Evolutionary conservation across 2,888 invertebrate genomes (phyloP).

Genomic region (Gonocerus acuteangulatus): DNA sequence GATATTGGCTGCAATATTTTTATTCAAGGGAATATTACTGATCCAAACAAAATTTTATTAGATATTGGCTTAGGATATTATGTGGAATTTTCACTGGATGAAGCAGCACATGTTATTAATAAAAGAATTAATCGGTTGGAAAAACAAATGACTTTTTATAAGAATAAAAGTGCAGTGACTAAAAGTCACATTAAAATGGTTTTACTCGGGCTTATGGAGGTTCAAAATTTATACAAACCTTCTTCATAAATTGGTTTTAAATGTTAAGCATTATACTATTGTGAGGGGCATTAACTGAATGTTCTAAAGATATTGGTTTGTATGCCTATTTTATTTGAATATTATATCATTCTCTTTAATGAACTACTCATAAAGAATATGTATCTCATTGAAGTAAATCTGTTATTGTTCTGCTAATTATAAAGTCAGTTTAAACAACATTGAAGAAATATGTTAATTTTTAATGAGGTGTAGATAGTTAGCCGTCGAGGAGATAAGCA

Average conservation of each 20-base stretch:
- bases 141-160: slow-evolving; percentile 54
- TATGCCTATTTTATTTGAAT: not conserved
- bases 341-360: not conserved
- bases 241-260: too few species aligned
- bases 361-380: not conserved
- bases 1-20: slow-evolving; percentile 81
- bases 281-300: too few species aligned
- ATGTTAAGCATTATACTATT: too few species aligned
- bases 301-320: too few species aligned
- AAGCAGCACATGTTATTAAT: slow-evolving; percentile 63
- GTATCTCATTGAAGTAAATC: too few species aligned
- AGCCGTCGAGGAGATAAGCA: too few species aligned
- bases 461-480: too few species aligned
- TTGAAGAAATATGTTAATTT: too few species aligned
- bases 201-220: slow-evolving; percentile 58
- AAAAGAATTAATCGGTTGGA: slow-evolving; percentile 59
- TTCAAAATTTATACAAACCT: slow-evolving; percentile 39
- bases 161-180: slow-evolving; percentile 59
- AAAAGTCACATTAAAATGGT: slow-evolving; percentile 73
- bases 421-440: too few species aligned
- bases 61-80: slow-evolving; percentile 69
- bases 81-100: slow-evolving; percentile 61
- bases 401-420: too few species aligned
- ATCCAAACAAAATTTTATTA: slow-evolving; percentile 58
- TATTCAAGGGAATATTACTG: slow-evolving; percentile 64